Percentiles rank a stretch among this genome's conserved stretches.
Evolutionary conservation across 2,113 vertebrate species (phyloP).

Genomic region (Chloroceryle aenea): DNA sequence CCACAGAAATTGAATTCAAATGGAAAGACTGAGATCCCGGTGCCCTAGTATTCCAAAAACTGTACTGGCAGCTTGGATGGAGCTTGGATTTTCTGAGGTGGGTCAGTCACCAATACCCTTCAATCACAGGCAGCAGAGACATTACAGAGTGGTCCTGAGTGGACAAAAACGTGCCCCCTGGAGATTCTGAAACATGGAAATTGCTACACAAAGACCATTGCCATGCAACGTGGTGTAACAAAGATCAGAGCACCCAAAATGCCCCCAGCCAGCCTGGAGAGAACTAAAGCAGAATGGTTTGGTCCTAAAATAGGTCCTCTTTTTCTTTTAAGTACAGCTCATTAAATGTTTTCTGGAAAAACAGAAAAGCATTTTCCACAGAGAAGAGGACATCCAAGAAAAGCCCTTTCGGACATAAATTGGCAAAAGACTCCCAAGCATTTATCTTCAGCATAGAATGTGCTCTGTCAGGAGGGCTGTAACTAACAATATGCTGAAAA

Average conservation of each 20-base stretch:
- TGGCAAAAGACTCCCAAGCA: slow-evolving; percentile 67
- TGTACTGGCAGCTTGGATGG: neutral
- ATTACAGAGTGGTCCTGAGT: fast-evolving
- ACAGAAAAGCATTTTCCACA: slow-evolving; percentile 76
- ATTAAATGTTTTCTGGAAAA: slow-evolving; percentile 72
- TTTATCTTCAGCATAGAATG: slow-evolving; percentile 79
- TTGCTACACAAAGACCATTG: neutral
- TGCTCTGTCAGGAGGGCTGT: slow-evolving; percentile 77
- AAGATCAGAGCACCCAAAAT: neutral
- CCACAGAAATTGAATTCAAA: neutral
- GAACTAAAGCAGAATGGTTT: neutral
- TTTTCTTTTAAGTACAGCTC: slow-evolving; percentile 57
- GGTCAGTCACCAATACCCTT: neutral
- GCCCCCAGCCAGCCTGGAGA: neutral
- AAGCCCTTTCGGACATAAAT: slow-evolving; percentile 71
- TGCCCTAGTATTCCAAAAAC: neutral
- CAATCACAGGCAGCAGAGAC: fast-evolving
- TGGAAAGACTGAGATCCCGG: neutral
- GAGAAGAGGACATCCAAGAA: slow-evolving; percentile 69
- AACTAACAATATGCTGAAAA: slow-evolving; percentile 79
- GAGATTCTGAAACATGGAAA: neutral
- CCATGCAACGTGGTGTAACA: fast-evolving
- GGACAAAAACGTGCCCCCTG: fast-evolving
- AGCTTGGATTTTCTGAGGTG: neutral
- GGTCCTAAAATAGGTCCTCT: slow-evolving; percentile 42